Conservation (phyloP, 1,140 invertebrate genomes). For the Drosophila sechellia region DNA sequence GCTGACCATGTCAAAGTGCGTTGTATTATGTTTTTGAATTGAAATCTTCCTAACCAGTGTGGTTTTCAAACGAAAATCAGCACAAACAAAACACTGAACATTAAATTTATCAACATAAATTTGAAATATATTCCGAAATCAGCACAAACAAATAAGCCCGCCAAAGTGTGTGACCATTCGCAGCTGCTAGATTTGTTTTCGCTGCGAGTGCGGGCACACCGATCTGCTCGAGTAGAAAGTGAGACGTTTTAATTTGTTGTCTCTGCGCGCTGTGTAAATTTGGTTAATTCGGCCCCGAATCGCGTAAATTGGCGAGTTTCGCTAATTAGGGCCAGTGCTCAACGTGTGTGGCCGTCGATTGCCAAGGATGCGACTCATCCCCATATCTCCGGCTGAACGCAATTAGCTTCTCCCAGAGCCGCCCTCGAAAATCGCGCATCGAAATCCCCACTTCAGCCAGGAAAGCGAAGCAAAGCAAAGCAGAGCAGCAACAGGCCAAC, state of each 20-base stretch:
- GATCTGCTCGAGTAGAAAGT: constrained; percentile 55
- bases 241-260: constrained; percentile 57
- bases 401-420: constrained; percentile 38
- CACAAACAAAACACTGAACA: no score
- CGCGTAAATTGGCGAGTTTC: constrained; percentile 27
- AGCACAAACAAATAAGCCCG: not conserved
- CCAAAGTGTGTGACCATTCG: constrained; percentile 19
- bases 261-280: constrained; percentile 60
- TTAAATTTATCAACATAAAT: not conserved
- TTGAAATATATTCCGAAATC: no score
- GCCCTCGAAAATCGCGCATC: constrained; percentile 11
- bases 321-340: constrained; percentile 42
- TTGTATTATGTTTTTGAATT: no score
- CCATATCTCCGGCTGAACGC: constrained; percentile 5
- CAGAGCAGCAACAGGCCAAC: constrained; percentile 54
- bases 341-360: constrained; percentile 31
- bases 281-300: constrained; percentile 47
- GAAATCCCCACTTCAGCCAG: constrained; percentile 54
- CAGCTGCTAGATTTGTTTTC: not conserved
- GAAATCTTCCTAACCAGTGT: no score
- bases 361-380: constrained; percentile 47
- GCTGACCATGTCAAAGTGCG: no score
- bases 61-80: no score
- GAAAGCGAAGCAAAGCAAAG: constrained; percentile 31
- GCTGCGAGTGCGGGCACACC: constrained; percentile 14